Evolutionary conservation across 2,888 invertebrate genomes (phyloP).

Genomic region (Coelinius sp.): DNA sequence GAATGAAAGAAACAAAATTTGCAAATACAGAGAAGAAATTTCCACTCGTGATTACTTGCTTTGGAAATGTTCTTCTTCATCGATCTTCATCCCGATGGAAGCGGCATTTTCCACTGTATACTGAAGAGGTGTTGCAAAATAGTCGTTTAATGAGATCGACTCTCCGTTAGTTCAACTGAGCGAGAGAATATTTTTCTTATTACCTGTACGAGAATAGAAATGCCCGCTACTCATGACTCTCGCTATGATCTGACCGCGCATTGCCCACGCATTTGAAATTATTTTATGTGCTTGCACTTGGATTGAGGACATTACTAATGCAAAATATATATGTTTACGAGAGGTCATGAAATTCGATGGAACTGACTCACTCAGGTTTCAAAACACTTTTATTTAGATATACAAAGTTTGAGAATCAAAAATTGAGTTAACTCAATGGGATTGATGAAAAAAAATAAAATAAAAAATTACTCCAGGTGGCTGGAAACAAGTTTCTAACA

Average conservation of each 20-base stretch:
- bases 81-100: not conserved
- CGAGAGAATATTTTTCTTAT: not conserved
- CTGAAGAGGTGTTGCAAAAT: conserved; percentile 43
- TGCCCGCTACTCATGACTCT: not conserved
- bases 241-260: not conserved
- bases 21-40: not conserved
- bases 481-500: not conserved
- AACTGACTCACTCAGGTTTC: not conserved
- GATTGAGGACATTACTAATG: not conserved
- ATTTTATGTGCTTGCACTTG: not conserved
- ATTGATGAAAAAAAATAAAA: not conserved
- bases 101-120: not conserved
- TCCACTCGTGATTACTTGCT: not conserved
- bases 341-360: not conserved
- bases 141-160: conserved; percentile 44
- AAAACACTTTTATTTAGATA: conserved; percentile 1
- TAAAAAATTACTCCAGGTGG: conserved; percentile 4
- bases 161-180: not conserved
- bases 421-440: not conserved
- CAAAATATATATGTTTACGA: not conserved
- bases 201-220: conserved; percentile 17
- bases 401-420: not conserved
- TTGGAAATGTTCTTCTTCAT: conserved; percentile 21
- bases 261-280: not conserved
- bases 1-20: not conserved